phyloP scores from a whole-genome alignment of 2,888 invertebrate species.

The Buathra laborator region DNA sequence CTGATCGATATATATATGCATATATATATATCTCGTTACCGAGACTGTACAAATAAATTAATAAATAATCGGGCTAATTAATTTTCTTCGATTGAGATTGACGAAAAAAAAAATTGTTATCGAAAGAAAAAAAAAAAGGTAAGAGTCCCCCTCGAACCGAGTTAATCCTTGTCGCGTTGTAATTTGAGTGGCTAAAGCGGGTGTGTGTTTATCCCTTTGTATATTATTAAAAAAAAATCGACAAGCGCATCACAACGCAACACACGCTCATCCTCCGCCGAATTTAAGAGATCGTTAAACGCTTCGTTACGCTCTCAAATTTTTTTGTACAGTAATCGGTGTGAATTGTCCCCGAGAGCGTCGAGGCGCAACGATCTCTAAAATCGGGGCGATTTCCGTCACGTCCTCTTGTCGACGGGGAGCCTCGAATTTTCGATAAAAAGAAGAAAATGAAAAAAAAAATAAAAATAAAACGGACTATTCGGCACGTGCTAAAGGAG shows the following conservation, averaged over 20 bases:
- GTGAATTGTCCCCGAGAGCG: conserved; percentile 66
- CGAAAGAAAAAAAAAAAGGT: not conserved
- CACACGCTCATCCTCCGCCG: conserved; percentile 39
- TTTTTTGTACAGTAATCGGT: conserved; percentile 63
- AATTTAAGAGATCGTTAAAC: conserved; percentile 55
- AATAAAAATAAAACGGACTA: conserved; percentile 43
- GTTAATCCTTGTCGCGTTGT: not conserved
- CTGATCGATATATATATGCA: not conserved
- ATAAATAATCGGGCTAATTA: not conserved
- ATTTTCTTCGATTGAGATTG: not conserved
- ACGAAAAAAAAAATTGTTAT: not conserved
- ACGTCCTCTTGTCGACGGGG: conserved; percentile 15
- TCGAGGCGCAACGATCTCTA: conserved; percentile 65
- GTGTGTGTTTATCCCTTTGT: conserved; percentile 12
- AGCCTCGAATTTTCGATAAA: conserved; percentile 39
- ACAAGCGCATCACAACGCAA: conserved; percentile 11
- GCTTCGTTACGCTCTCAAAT: conserved; percentile 43
- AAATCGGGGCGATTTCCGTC: conserved; percentile 65
- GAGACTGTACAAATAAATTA: not conserved
- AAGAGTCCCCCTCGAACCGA: not conserved
- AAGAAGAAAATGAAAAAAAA: conserved; percentile 26
- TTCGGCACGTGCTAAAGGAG: conserved; percentile 45
- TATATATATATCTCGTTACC: not conserved
- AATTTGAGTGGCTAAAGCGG: conserved; percentile 11
- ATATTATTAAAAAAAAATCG: conserved; percentile 15